Percentiles rank a stretch among this genome's conserved stretches.
Conservation (phyloP, 2,797 vertebrate genomes). For the Gallinago nigripennis region DNA sequence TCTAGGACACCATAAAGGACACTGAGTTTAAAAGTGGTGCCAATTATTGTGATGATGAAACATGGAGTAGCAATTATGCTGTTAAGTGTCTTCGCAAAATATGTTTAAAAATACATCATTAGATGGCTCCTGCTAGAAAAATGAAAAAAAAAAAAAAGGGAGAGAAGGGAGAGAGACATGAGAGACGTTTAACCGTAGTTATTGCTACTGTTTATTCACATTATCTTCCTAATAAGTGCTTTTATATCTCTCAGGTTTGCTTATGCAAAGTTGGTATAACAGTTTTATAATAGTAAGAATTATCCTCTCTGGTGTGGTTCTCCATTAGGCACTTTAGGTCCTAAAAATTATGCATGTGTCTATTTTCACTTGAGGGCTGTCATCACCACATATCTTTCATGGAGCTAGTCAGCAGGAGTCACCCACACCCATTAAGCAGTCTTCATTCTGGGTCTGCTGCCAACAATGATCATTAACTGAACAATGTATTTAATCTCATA, state of each 20-base stretch:
- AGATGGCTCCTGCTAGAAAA: not conserved
- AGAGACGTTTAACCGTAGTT: not conserved
- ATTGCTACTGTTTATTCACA: not conserved
- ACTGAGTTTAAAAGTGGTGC: not conserved
- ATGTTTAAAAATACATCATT: not conserved
- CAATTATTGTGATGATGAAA: not conserved
- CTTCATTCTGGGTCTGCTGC: not conserved
- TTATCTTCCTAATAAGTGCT: not conserved
- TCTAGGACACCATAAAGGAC: not conserved
- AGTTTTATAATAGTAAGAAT: not conserved
- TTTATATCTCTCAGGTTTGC: not conserved
- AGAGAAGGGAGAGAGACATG: too few relatives aligned
- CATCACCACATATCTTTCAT: not conserved
- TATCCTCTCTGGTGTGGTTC: not conserved
- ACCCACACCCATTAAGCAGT: not conserved
- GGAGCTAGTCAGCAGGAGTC: not conserved
- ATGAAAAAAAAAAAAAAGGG: too few relatives aligned
- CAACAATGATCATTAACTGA: constrained; percentile 8
- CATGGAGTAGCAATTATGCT: not conserved
- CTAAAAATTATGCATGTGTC: not conserved
- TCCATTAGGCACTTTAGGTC: not conserved
- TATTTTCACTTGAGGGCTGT: not conserved
- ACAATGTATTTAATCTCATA: constrained; percentile 13
- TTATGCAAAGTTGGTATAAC: not conserved
- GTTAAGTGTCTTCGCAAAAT: not conserved